These are phyloP conservation scores for Rhinolophus sinicus DNA, from an alignment of 2,113 vertebrate genomes.

Conservation along the genomic window DNA sequence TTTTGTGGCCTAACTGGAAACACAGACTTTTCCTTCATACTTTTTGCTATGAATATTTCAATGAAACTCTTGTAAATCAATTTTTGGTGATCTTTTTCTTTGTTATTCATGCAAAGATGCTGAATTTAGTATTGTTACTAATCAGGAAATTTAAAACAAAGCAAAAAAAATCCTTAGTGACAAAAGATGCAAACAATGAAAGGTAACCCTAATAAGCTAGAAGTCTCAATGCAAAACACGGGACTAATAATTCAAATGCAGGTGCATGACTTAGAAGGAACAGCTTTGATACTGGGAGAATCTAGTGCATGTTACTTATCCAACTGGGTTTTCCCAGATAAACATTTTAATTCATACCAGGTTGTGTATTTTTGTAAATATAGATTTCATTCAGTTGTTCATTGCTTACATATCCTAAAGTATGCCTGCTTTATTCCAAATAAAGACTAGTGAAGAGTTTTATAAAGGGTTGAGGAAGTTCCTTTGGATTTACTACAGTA, in stretches of 20 bases:
- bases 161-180: neutral
- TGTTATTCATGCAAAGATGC: neutral
- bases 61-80: neutral
- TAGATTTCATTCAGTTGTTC: neutral
- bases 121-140: conserved; percentile 9
- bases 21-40: neutral
- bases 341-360: conserved; percentile 22
- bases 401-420: neutral
- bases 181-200: neutral
- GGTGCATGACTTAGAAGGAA: neutral
- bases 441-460: neutral
- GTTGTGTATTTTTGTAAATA: neutral
- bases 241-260: neutral
- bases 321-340: neutral
- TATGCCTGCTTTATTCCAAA: conserved; percentile 15
- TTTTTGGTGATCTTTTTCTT: conserved; percentile 7
- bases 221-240: neutral
- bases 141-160: conserved; percentile 18
- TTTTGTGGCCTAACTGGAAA: neutral
- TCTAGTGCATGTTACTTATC: neutral
- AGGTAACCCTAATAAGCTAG: neutral
- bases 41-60: neutral
- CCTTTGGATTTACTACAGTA: neutral
- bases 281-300: neutral
- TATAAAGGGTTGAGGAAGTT: neutral